phyloP scores from a whole-genome alignment of 2,797 vertebrate species.

The Lacerta viridis region DNA sequence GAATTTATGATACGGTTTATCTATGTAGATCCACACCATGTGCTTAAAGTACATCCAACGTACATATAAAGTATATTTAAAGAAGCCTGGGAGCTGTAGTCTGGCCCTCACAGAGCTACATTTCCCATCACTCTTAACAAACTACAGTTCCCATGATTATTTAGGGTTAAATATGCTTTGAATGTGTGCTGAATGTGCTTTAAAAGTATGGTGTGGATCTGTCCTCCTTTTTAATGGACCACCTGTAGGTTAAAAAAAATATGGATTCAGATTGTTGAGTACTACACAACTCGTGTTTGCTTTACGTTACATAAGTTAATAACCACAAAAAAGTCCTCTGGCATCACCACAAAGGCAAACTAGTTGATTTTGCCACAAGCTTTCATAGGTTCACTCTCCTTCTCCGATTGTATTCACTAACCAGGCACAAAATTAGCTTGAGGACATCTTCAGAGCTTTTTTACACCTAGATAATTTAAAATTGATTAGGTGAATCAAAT shows the following conservation, averaged over 20 bases:
- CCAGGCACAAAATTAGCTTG: background rate
- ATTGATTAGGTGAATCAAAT: background rate
- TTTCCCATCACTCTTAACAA: too few relatives aligned
- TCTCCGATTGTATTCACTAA: background rate
- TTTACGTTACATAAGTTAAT: too few relatives aligned
- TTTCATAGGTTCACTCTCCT: background rate
- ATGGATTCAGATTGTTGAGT: too few relatives aligned
- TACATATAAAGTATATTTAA: too few relatives aligned
- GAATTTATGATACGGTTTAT: too few relatives aligned
- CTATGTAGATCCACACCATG: too few relatives aligned
- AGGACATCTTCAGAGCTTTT: background rate
- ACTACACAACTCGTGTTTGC: background rate
- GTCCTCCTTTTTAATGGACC: background rate
- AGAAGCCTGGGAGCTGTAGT: background rate
- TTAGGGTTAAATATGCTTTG: too few relatives aligned
- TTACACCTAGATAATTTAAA: background rate
- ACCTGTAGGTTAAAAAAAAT: background rate
- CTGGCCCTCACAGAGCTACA: too few relatives aligned
- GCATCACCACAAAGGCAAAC: background rate
- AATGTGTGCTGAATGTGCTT: too few relatives aligned
- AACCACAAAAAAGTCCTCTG: background rate
- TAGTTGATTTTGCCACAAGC: background rate
- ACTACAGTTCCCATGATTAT: too few relatives aligned
- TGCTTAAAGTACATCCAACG: too few relatives aligned
- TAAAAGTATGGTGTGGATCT: too few relatives aligned